Conservation (phyloP, 2,797 vertebrate species). For the Myripristis murdjan region DNA sequence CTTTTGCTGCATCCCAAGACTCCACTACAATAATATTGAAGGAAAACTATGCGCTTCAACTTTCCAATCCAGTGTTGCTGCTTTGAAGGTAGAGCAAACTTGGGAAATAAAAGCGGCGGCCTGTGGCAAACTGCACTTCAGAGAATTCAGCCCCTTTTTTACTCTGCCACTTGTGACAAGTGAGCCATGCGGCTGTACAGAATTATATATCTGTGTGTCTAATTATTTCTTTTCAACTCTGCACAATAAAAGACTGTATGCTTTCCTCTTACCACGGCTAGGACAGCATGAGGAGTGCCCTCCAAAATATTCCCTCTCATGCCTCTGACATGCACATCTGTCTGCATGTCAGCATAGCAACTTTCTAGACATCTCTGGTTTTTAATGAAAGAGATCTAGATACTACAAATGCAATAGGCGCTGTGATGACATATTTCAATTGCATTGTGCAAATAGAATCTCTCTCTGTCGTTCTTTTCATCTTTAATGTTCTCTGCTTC, state of each 20-base stretch:
- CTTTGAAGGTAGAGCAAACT: slow-evolving; percentile 84
- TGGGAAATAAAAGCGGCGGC: slow-evolving; percentile 77
- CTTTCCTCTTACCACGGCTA: slow-evolving; percentile 61
- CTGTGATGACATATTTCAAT: slow-evolving; percentile 76
- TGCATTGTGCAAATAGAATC: slow-evolving; percentile 68
- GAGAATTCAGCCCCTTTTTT: slow-evolving; percentile 67
- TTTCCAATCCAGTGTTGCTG: slow-evolving; percentile 50
- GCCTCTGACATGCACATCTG: slow-evolving; percentile 83
- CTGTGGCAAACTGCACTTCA: slow-evolving; percentile 81
- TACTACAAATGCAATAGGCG: slow-evolving; percentile 65
- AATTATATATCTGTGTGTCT: slow-evolving; percentile 85
- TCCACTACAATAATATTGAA: slow-evolving; percentile 53
- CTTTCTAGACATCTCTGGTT: slow-evolving; percentile 74
- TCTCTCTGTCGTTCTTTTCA: slow-evolving; percentile 67
- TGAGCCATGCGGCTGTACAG: slow-evolving; percentile 73
- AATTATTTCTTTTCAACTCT: slow-evolving; percentile 87
- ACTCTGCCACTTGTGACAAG: slow-evolving; percentile 82
- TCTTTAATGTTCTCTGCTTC: slow-evolving; percentile 63
- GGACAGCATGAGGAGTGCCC: slow-evolving; percentile 80
- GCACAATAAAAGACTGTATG: slow-evolving; percentile 80
- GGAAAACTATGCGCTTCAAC: slow-evolving; percentile 42
- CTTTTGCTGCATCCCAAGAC: slow-evolving; percentile 14
- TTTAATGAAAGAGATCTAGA: slow-evolving; percentile 81
- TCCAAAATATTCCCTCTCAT: slow-evolving; percentile 81
- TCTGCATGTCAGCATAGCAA: slow-evolving; percentile 80